phyloP scores from a whole-genome alignment of 2,113 vertebrate genomes.

The Dascyllus trimaculatus region DNA sequence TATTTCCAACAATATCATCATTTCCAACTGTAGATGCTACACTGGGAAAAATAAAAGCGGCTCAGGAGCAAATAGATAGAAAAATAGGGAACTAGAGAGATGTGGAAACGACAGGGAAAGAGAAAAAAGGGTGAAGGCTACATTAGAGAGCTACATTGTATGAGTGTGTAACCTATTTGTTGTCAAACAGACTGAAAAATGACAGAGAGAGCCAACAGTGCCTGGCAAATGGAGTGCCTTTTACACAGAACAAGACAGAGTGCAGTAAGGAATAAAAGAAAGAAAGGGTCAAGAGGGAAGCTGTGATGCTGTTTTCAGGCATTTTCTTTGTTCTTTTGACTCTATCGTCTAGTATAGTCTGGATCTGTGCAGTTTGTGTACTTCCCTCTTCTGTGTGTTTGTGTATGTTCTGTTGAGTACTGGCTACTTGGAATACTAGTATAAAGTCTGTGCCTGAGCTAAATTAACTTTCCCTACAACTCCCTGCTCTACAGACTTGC shows the following conservation, averaged over 20 bases:
- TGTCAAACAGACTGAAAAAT: constrained; percentile 58
- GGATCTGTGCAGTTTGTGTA: constrained; percentile 2
- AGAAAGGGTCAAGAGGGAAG: constrained; percentile 2
- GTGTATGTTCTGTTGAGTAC: constrained; percentile 13
- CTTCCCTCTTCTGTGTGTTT: constrained; percentile 8
- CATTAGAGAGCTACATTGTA: constrained; percentile 24
- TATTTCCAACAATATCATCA: not conserved
- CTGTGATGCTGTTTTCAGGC: not conserved
- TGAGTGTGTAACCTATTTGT: constrained; percentile 42
- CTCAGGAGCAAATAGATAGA: constrained; percentile 1
- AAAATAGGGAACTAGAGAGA: not conserved
- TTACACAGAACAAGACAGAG: constrained; percentile 37
- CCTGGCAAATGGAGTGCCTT: constrained; percentile 41
- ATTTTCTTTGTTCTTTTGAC: constrained; percentile 22
- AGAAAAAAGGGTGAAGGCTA: constrained; percentile 9
- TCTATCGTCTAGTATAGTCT: constrained; percentile 1
- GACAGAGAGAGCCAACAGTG: constrained; percentile 41
- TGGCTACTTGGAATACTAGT: constrained; percentile 18
- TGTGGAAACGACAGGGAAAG: constrained; percentile 4
- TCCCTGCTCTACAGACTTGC: not conserved
- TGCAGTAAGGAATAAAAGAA: constrained; percentile 10
- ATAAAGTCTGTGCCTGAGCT: constrained; percentile 8
- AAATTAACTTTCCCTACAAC: constrained; percentile 4
- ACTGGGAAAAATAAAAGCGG: not conserved
- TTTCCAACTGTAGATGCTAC: not conserved